Conservation (phyloP, 1,140 invertebrate species). For the Macrobrachium rosenbergii region DNA sequence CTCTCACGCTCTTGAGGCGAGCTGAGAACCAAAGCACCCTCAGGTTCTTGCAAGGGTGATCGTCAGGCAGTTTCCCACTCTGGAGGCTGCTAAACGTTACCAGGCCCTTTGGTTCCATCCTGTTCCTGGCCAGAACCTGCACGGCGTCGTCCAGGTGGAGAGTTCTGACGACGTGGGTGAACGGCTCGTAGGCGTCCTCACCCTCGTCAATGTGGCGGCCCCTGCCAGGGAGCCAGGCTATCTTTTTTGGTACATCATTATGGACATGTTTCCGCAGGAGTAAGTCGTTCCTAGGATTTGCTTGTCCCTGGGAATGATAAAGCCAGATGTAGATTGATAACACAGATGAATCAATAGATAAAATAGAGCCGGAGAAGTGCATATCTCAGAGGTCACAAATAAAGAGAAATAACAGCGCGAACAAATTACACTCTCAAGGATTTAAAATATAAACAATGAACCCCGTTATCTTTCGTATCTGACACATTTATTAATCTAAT, state of each 20-base stretch:
- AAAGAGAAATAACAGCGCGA: no score
- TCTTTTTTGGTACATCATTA: not conserved
- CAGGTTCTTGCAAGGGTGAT: conserved; percentile 35
- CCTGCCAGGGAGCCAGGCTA: conserved; percentile 36
- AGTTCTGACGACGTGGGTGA: conserved; percentile 38
- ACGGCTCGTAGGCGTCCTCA: conserved; percentile 18
- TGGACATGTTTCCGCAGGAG: conserved; percentile 23
- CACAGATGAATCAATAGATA: no score
- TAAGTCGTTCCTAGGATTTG: conserved; percentile 7
- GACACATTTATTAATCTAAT: not conserved
- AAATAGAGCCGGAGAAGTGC: no score
- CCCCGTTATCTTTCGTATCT: no score
- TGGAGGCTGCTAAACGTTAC: conserved; percentile 41
- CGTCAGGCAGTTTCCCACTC: not conserved
- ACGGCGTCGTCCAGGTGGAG: conserved; percentile 30
- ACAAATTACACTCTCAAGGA: no score
- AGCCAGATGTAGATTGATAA: not conserved
- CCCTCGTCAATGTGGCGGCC: conserved; percentile 38
- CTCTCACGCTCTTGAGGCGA: not conserved
- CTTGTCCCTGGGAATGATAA: not conserved
- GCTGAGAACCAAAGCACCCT: conserved; percentile 44
- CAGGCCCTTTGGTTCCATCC: conserved; percentile 31
- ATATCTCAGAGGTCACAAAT: no score
- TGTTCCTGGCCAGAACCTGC: not conserved
- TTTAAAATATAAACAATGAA: no score